A percentile compares a stretch with the other conserved stretches of the same genome.
Conservation (phyloP, 2,888 invertebrate genomes). For the Drosophila leonis region DNA sequence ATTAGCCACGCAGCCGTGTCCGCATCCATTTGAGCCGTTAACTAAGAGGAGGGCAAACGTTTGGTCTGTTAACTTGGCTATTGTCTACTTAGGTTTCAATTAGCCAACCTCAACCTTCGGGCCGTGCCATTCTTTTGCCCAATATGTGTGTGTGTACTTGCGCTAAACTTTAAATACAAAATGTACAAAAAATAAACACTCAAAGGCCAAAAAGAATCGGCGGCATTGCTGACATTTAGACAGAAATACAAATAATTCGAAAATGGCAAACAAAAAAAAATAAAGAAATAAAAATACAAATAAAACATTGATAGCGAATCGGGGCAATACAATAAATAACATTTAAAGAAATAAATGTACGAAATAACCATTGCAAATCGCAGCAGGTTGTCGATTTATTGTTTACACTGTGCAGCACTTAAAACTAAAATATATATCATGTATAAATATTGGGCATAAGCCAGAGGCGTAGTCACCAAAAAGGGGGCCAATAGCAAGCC, state of each 20-base stretch:
- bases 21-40: constrained; percentile 27
- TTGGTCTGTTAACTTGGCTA: constrained; percentile 21
- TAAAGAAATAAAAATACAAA: background rate
- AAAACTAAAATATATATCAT: constrained; percentile 20
- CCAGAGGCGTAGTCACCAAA: constrained; percentile 3
- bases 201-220: constrained; percentile 61
- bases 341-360: constrained; percentile 54
- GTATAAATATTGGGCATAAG: constrained; percentile 1
- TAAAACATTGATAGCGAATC: constrained; percentile 44
- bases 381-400: constrained; percentile 49
- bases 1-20: constrained; percentile 56
- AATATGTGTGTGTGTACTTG: constrained; percentile 15
- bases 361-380: constrained; percentile 54
- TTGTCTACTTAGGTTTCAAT: constrained; percentile 52
- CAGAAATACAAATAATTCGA: constrained; percentile 33
- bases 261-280: constrained; percentile 20
- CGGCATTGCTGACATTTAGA: constrained; percentile 60
- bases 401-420: constrained; percentile 26
- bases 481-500: background rate
- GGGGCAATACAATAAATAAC: constrained; percentile 48
- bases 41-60: constrained; percentile 7
- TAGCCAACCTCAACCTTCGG: constrained; percentile 56
- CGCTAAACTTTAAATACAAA: constrained; percentile 30
- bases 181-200: background rate
- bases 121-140: constrained; percentile 34